A percentile compares a stretch with the other conserved stretches of the same genome.
phyloP scores from a whole-genome alignment of 2,113 vertebrate species.

The Dissostichus mawsoni region DNA sequence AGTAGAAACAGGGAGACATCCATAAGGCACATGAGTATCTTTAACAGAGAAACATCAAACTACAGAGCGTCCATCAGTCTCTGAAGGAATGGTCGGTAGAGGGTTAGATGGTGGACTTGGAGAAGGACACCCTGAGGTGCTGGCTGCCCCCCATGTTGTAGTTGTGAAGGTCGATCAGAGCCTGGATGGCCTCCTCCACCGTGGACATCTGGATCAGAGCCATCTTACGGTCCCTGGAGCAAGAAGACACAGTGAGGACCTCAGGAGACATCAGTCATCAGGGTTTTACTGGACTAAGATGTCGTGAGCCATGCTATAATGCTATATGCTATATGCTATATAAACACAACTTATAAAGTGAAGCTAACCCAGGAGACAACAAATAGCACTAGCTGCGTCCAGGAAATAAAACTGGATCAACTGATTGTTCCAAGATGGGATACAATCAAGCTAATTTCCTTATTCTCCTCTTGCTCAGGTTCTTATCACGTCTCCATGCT shows the following conservation, averaged over 20 bases:
- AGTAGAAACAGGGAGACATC: slow-evolving; percentile 84
- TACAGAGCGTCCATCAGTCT: slow-evolving; percentile 58
- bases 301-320: too few relatives aligned
- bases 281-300: too few relatives aligned
- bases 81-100: slow-evolving; percentile 78
- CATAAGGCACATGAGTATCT: slow-evolving; percentile 92
- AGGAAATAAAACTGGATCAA: too few relatives aligned
- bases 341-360: too few relatives aligned
- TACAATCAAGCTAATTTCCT: too few relatives aligned
- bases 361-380: too few relatives aligned
- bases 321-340: too few relatives aligned
- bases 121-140: slow-evolving; percentile 98
- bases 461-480: too few relatives aligned
- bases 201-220: slow-evolving; percentile 97
- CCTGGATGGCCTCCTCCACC: slow-evolving; percentile 97
- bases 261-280: background rate
- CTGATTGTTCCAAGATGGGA: too few relatives aligned
- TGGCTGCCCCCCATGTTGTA: slow-evolving; percentile 98
- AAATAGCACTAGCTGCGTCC: too few relatives aligned
- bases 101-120: slow-evolving; percentile 94
- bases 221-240: slow-evolving; percentile 97
- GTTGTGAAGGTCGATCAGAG: slow-evolving; percentile 98
- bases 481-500: too few relatives aligned
- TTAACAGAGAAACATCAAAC: slow-evolving; percentile 47
- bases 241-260: background rate